Conservation (phyloP, 2,113 vertebrate species). For the Isichthys henryi region DNA sequence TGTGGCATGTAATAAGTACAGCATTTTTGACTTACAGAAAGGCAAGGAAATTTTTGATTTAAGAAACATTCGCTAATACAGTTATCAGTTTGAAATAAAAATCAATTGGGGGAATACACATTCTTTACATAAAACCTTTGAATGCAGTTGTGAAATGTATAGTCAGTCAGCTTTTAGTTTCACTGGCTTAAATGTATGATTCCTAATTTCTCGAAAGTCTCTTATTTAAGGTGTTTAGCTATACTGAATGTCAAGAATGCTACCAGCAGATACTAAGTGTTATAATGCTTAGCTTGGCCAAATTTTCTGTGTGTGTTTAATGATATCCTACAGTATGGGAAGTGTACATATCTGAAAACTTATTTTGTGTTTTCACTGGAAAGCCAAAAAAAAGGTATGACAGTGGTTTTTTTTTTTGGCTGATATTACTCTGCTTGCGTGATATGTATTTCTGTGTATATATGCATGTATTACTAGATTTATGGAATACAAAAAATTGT, state of each 20-base stretch:
- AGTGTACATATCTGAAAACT: background rate
- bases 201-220: background rate
- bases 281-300: background rate
- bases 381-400: background rate
- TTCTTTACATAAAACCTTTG: slow-evolving; percentile 54
- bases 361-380: background rate
- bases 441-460: background rate
- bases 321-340: background rate
- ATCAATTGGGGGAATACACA: slow-evolving; percentile 40
- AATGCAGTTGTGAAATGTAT: slow-evolving; percentile 51
- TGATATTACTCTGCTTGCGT: background rate
- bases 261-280: background rate
- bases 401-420: background rate
- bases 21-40: slow-evolving; percentile 78
- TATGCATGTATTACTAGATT: background rate
- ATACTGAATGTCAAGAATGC: background rate
- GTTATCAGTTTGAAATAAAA: slow-evolving; percentile 51
- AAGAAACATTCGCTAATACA: slow-evolving; percentile 65
- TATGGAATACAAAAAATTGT: background rate
- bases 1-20: slow-evolving; percentile 73
- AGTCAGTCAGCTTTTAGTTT: slow-evolving; percentile 28
- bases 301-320: background rate
- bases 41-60: slow-evolving; percentile 64
- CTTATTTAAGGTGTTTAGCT: background rate
- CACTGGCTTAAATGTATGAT: slow-evolving; percentile 8